Base-by-base conservation (phyloP, 2,113 vertebrate species). In the Gallinago media region DNA sequence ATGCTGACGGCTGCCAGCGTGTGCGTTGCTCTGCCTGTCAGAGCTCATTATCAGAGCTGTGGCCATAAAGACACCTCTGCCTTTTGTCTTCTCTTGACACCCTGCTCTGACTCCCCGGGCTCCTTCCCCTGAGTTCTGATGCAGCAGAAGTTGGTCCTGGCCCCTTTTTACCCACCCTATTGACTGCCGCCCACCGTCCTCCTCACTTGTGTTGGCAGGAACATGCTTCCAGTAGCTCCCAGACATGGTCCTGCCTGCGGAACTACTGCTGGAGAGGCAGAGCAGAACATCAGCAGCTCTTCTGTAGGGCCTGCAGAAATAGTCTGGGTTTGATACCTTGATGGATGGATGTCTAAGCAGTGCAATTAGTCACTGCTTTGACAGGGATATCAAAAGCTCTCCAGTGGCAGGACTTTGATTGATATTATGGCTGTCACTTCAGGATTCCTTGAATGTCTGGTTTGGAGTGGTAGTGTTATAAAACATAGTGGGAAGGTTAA, bases 81-180 rank as follows among this genome's bases (percentile, higher is more conserved):
- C 21, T 81, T 80, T 63, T 27, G 46, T 40, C 52, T 75, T 31
- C 93, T 75, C 70, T 71, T 89, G 83, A 9, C 0, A 0, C 26
- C 32, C 88, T 84, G 56, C 83, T 88, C 85, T 44, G 19, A 65
- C 8, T 72, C 76, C 82, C 44, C 65, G 63, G 68, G 47, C 44
- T n/a, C 54, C 58, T 92, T 74, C 76, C 71, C 68, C 0, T 2
- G 1, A 84, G 63, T 84, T 93, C 79, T 94, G 61, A 96, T 87
- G 95, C 96, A 97, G 96, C 96, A 96, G 96, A 96, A 96, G 96
- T 89, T 93, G 83, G 61, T 84, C 66, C 83, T 95, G 92, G 88
- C 76, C 73, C 94, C 80, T 75, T 84, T 78, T n/a, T 58, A 71
- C 84, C 68, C 70, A 84, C 68, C 76, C 89, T 85, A 17, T 55